These are phyloP conservation scores for Autographa pulchrina DNA, from an alignment of 2,888 invertebrate species.

Conservation along the genomic window DNA sequence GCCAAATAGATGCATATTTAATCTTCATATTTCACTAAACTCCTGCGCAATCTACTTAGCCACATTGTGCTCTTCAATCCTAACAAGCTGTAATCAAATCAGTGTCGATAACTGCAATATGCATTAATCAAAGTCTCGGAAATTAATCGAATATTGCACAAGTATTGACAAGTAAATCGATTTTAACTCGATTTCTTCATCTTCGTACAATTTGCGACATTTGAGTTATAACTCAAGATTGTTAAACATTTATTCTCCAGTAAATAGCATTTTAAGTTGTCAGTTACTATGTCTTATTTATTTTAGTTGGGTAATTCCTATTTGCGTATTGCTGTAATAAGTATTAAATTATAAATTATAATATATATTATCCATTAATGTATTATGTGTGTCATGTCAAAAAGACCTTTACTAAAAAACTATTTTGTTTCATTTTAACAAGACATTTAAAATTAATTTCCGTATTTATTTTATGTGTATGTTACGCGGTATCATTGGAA, in stretches of 20 bases:
- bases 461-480: too few relatives aligned
- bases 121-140: neutral
- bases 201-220: neutral
- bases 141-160: constrained; percentile 1
- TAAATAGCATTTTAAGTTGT: neutral
- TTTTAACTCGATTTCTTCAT: neutral
- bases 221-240: neutral
- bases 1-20: too few relatives aligned
- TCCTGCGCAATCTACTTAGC: too few relatives aligned
- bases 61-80: neutral
- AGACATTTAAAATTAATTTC: too few relatives aligned
- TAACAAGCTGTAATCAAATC: neutral
- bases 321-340: neutral
- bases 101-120: constrained; percentile 1
- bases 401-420: too few relatives aligned
- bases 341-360: too few relatives aligned
- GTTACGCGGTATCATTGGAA: too few relatives aligned
- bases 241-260: neutral
- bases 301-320: neutral
- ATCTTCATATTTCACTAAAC: too few relatives aligned
- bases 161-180: constrained; percentile 2
- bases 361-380: too few relatives aligned
- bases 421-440: too few relatives aligned
- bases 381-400: too few relatives aligned
- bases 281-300: neutral